These are phyloP conservation scores for Sus scrofa DNA, from an alignment of 2,113 vertebrate genomes.

Conservation along the genomic window T2T-Sscrofa CM000829.6:69148001-69148500, in stretches of 20 bases:
- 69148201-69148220: neutral
- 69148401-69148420: neutral
- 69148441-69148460: neutral
- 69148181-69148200: neutral
- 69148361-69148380: neutral
- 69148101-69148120: neutral
- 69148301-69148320: neutral
- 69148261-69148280: neutral
- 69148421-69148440: neutral
- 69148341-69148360: neutral
- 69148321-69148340: neutral
- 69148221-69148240: neutral
- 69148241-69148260: neutral
- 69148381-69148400: neutral
- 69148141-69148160: conserved; percentile 32
- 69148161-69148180: neutral
- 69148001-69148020: neutral
- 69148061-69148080: neutral
- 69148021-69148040: neutral
- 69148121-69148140: neutral
- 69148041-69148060: neutral
- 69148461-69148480: neutral
- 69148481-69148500: neutral
- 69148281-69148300: neutral
- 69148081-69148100: neutral